Evolutionary conservation across 2,113 vertebrate genomes (phyloP).

Genomic region (Oxyruncus cristatus): DNA sequence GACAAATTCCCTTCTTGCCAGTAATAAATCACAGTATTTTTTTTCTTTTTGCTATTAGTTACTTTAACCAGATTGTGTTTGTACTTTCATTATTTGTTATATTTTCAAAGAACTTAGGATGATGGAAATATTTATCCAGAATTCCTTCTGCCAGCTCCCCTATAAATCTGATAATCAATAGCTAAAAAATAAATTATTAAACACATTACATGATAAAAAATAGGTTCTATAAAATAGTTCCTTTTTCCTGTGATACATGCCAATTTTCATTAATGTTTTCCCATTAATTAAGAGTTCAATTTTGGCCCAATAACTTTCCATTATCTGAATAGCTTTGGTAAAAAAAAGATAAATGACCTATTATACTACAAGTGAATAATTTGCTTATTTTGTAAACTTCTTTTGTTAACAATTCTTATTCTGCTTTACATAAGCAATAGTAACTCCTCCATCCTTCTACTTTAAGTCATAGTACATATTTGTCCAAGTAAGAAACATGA

Average conservation of each 20-base stretch:
- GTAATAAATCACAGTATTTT: background rate
- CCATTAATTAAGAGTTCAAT: background rate
- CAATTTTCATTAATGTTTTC: background rate
- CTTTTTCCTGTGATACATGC: background rate
- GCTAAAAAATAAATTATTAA: background rate
- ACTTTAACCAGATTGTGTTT: background rate
- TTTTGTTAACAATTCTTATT: background rate
- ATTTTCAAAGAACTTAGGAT: background rate
- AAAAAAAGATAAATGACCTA: background rate
- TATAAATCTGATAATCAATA: background rate
- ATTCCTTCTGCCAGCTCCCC: background rate
- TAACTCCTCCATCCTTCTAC: background rate
- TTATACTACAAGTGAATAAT: conserved; percentile 65
- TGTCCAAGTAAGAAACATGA: background rate
- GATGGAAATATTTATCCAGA: background rate
- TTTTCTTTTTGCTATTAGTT: background rate
- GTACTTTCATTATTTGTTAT: background rate
- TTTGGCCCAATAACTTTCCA: background rate
- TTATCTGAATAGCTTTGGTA: background rate
- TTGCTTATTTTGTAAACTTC: background rate
- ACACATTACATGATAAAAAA: background rate
- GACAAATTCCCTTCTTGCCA: background rate
- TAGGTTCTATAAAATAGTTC: background rate
- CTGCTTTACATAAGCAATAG: background rate
- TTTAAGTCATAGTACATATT: background rate